Base-by-base conservation (phyloP, 1,140 invertebrate genomes). In the Brachionus asplanchnoidis region DNA sequence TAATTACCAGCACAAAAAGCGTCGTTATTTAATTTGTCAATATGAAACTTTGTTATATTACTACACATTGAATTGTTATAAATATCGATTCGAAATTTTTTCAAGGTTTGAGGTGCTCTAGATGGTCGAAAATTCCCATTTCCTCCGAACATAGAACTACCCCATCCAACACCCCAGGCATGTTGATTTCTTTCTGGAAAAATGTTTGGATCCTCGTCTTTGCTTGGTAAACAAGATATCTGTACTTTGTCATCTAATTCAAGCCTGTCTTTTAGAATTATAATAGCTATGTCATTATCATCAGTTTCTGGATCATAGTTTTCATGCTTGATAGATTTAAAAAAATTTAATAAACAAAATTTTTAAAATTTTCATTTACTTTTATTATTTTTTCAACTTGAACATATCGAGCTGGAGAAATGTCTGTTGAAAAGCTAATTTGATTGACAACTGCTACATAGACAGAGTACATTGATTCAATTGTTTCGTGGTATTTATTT, bases 41-140 rank as follows among this genome's bases (percentile, higher is more conserved):
- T 23, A n/a, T 23, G 6, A 23, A 26, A 3, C 40, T 77, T 77
- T 20, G 44, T 23, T 23, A 77, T 77, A 26, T 20, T 20, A 46
- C 20, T 28, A 46, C 73, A 77, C 73, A 77, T 77, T 46, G 73
- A 77, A 46, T 46, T 77, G 23, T 77, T 77, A 26, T 46, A 77
- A 46, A 73, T 73, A 36, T 42, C n/a, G 0, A 73, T 5, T 40
- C 32, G 28, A 73, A 17, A 73, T 20, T 40, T 36, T 73, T 73
- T 73, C 32, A 73, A 40, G 11, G n/a, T 12, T 42, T 40, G 28
- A 6, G n/a, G 14, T n/a, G 7, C 8, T n/a, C n/a, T 40, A 73
- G 11, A n/a, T 5, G 28, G 28, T 17, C 32, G 11, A 42, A 20
- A 40, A 77, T 44, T 23, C 0, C 73, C 73, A 26, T 77, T 77